Evolutionary conservation across 2,113 vertebrate species (phyloP).

Genomic region (Cinclus mexicanus): DNA sequence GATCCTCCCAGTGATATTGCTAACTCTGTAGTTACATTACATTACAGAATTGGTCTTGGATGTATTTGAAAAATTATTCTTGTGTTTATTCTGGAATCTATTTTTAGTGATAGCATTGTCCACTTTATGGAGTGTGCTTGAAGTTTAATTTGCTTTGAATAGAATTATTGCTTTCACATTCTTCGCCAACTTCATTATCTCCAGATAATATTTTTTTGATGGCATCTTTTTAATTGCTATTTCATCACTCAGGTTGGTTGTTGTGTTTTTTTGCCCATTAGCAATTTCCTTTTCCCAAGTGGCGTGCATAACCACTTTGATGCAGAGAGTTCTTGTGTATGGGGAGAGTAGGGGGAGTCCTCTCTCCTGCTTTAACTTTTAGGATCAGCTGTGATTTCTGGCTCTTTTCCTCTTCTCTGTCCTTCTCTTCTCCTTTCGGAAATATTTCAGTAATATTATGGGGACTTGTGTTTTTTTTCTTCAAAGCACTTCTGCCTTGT

Average conservation of each 20-base stretch:
- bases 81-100: neutral
- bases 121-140: neutral
- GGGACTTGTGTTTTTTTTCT: neutral
- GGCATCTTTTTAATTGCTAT: conserved; percentile 51
- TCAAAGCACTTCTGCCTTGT: neutral
- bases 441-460: neutral
- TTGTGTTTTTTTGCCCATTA: neutral
- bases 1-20: neutral
- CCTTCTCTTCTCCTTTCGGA: neutral
- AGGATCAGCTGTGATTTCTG: neutral
- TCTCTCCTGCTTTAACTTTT: neutral
- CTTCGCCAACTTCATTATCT: conserved; percentile 9
- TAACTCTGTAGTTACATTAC: neutral
- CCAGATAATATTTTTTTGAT: conserved; percentile 22
- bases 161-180: neutral
- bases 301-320: neutral
- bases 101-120: neutral
- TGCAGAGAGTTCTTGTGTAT: neutral
- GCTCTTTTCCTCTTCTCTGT: neutral
- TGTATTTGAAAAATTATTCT: neutral
- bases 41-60: neutral
- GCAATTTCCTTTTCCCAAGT: neutral
- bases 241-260: conserved; percentile 15
- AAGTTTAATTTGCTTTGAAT: conserved; percentile 34
- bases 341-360: neutral